phyloP scores from a whole-genome alignment of 2,888 invertebrate species.

The Pimpla rufipes region DNA sequence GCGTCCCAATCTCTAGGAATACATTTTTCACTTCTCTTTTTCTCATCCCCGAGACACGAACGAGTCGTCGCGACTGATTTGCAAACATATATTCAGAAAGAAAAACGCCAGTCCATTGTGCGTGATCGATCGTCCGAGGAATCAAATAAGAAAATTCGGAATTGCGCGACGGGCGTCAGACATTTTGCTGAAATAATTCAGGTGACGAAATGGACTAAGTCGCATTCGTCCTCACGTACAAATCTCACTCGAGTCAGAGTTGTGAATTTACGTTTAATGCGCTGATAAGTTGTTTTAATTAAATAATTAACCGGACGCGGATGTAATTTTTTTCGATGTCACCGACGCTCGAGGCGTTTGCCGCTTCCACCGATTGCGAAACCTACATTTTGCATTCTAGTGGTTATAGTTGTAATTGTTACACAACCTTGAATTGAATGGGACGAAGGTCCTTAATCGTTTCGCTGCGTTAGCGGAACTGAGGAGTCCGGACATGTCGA shows the following conservation, averaged over 20 bases:
- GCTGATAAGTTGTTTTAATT: too few relatives aligned
- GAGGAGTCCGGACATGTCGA: background rate
- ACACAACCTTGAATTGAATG: background rate
- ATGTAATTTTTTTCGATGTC: background rate
- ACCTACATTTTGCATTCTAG: background rate
- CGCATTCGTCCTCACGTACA: background rate
- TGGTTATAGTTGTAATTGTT: background rate
- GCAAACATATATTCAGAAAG: background rate
- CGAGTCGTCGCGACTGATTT: slow-evolving; percentile 5
- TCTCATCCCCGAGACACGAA: too few relatives aligned
- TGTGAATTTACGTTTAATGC: too few relatives aligned
- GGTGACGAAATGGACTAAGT: background rate
- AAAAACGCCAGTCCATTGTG: background rate
- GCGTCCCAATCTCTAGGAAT: background rate
- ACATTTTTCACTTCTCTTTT: background rate
- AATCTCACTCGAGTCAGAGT: background rate
- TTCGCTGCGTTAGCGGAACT: background rate
- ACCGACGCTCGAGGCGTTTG: background rate
- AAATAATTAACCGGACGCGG: too few relatives aligned
- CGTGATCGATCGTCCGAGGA: background rate
- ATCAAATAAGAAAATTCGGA: background rate
- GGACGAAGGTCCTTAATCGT: background rate
- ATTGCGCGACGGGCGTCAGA: background rate
- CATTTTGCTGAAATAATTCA: slow-evolving; percentile 17
- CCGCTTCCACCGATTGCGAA: background rate